phyloP scores from a whole-genome alignment of 2,113 vertebrate genomes.

The Percina caprodes region DNA sequence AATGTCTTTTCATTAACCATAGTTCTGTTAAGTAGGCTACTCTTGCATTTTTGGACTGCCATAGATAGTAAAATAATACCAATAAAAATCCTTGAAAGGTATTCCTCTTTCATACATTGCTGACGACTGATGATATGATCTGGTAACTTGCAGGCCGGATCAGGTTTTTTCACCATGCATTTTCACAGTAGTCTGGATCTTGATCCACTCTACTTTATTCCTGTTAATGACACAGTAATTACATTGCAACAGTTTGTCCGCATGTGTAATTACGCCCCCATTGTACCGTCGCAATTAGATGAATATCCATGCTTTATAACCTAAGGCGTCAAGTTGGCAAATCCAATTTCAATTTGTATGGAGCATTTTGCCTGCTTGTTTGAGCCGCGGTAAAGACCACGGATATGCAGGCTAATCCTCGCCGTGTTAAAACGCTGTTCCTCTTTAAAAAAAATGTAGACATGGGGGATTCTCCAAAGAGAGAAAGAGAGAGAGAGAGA shows the following conservation, averaged over 20 bases:
- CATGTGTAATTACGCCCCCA: constrained; percentile 85
- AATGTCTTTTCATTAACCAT: too few species aligned
- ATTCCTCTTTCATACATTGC: background rate
- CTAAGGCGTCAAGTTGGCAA: constrained; percentile 85
- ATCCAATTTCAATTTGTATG: constrained; percentile 88
- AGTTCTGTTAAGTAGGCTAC: background rate
- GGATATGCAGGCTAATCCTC: constrained; percentile 83
- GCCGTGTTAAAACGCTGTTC: constrained; percentile 80
- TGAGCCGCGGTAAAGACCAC: constrained; percentile 82
- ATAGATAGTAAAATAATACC: background rate
- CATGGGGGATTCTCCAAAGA: constrained; percentile 72
- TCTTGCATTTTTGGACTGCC: background rate
- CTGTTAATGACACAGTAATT: constrained; percentile 86
- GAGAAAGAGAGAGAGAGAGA: constrained; percentile 74
- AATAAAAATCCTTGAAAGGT: background rate
- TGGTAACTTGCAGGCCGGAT: constrained; percentile 6
- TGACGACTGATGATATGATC: background rate
- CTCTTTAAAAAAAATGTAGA: constrained; percentile 78
- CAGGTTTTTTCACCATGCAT: constrained; percentile 42
- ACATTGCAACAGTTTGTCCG: constrained; percentile 85
- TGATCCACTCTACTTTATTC: constrained; percentile 76
- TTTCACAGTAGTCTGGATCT: constrained; percentile 61
- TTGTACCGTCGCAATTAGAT: constrained; percentile 86
- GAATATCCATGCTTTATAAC: constrained; percentile 88
- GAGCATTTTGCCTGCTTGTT: constrained; percentile 82